Conservation (phyloP, 2,888 invertebrate species). For the Tetrapedia diversipes region DNA sequence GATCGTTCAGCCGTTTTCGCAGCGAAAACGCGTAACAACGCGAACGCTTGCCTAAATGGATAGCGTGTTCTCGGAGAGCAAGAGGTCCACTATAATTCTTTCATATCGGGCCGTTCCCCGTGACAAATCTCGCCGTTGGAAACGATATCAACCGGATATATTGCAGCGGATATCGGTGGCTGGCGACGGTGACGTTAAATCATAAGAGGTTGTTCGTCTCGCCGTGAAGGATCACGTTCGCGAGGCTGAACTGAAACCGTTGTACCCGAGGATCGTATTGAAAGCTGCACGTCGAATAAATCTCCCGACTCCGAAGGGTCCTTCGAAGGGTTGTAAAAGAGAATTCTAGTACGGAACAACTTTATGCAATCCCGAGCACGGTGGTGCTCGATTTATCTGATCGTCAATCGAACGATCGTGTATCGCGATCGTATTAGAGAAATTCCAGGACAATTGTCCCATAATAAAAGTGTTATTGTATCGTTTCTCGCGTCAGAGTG, state of each 20-base stretch:
- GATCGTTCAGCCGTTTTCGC: neutral
- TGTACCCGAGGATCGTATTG: neutral
- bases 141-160: slow-evolving; percentile 44
- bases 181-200: slow-evolving; percentile 44
- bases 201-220: slow-evolving; percentile 35
- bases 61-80: slow-evolving; percentile 11
- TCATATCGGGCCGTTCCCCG: slow-evolving; percentile 69
- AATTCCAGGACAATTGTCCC: no score
- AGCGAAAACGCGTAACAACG: no score
- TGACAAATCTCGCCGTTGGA: slow-evolving; percentile 41
- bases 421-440: neutral
- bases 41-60: neutral
- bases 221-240: slow-evolving; percentile 6
- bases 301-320: neutral
- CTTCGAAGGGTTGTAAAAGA: neutral
- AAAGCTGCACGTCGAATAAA: neutral
- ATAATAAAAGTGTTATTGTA: no score
- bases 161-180: slow-evolving; percentile 46
- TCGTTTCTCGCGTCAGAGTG: no score
- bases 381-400: neutral
- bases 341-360: neutral
- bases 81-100: slow-evolving; percentile 74
- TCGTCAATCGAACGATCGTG: neutral
- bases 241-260: neutral
- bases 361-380: neutral